Conservation (phyloP, 1,140 invertebrate genomes). For the Macrostomum lignano region DNA sequence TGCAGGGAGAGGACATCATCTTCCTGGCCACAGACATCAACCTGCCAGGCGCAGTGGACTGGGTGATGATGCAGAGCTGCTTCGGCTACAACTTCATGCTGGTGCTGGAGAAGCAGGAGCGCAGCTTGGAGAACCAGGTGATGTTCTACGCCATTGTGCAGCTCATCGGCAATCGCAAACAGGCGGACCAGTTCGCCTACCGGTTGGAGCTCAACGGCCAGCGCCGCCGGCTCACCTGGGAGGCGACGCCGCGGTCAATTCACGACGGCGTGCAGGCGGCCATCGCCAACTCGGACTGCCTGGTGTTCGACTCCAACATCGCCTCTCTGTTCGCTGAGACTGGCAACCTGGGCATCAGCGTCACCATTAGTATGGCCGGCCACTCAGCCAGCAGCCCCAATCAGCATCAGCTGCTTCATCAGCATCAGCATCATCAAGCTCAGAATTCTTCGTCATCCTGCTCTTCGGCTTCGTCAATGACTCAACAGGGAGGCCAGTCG, state of each 20-base stretch:
- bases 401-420: too few relatives aligned
- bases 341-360: conserved; percentile 94
- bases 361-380: too few relatives aligned
- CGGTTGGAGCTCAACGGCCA: conserved; percentile 81
- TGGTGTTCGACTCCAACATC: conserved; percentile 90
- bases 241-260: conserved; percentile 86
- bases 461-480: too few relatives aligned
- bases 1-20: conserved; percentile 82
- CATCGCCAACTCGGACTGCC: conserved; percentile 89
- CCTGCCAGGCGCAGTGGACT: conserved; percentile 90
- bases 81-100: conserved; percentile 97
- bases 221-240: conserved; percentile 71
- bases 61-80: conserved; percentile 99
- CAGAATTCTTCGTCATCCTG: too few relatives aligned
- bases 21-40: conserved; percentile 98
- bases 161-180: conserved; percentile 84
- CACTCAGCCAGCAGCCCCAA: too few relatives aligned
- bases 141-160: conserved; percentile 99
- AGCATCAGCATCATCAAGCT: too few relatives aligned
- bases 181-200: conserved; percentile 95
- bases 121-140: conserved; percentile 73
- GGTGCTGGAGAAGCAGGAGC: conserved; percentile 79
- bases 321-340: conserved; percentile 94
- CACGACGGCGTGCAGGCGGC: conserved; percentile 90
- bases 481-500: too few relatives aligned